Conservation (phyloP, 2,888 invertebrate species). For the Apomyelois bistriatella region DNA sequence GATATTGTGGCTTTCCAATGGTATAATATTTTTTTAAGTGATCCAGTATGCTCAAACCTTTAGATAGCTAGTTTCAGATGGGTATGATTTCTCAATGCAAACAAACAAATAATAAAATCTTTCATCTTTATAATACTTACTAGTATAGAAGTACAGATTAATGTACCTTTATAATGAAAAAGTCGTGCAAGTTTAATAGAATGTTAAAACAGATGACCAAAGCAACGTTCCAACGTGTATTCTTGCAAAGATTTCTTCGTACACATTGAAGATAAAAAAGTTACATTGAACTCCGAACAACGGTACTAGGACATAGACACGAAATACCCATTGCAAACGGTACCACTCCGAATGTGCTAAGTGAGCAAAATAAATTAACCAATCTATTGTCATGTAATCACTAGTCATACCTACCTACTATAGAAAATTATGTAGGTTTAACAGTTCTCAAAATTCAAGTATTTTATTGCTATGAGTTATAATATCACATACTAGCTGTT, state of each 20-base stretch:
- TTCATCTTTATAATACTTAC: no score
- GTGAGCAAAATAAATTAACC: not conserved
- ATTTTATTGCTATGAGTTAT: no score
- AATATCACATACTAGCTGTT: no score
- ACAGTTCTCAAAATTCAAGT: no score
- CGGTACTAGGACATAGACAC: constrained; percentile 16
- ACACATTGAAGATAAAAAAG: constrained; percentile 7
- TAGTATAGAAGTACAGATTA: no score
- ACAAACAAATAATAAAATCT: no score
- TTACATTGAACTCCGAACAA: constrained; percentile 23
- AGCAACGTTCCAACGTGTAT: not conserved
- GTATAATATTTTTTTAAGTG: no score
- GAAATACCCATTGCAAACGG: constrained; percentile 5
- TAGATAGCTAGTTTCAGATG: no score
- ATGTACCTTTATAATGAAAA: no score
- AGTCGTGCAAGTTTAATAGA: not conserved
- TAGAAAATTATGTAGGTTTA: not conserved
- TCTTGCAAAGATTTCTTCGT: not conserved
- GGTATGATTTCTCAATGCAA: no score
- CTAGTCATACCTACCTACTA: not conserved
- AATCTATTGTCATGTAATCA: not conserved
- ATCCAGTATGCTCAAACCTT: no score
- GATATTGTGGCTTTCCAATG: no score
- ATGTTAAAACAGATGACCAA: not conserved
- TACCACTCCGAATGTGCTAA: constrained; percentile 6